A percentile compares a stretch with the other conserved stretches of the same genome.
Conservation (phyloP, 1,140 invertebrate genomes). For the Drosophila nasuta region DNA sequence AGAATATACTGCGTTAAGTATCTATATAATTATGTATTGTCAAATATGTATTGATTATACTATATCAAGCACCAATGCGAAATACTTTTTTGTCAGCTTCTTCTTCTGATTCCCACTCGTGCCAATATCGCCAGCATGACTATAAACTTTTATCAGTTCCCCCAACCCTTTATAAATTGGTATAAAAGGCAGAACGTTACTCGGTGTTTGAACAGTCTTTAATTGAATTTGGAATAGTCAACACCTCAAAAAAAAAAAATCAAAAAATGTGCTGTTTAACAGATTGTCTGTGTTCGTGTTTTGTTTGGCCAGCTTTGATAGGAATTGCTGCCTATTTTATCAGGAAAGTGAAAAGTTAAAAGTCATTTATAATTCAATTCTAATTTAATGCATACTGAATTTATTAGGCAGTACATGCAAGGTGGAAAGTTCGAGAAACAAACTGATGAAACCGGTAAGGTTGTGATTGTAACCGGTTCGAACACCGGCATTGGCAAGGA, state of each 20-base stretch:
- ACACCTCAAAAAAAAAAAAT: background rate
- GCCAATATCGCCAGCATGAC: too few relatives aligned
- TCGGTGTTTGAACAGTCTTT: background rate
- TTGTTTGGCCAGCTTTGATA: slow-evolving; percentile 29
- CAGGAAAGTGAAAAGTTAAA: slow-evolving; percentile 20
- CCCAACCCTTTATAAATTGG: too few relatives aligned
- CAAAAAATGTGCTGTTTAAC: slow-evolving; percentile 24
- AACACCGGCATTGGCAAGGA: slow-evolving; percentile 95
- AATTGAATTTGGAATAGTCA: slow-evolving; percentile 12
- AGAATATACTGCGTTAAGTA: too few relatives aligned
- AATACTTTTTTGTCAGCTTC: too few relatives aligned
- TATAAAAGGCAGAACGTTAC: slow-evolving; percentile 7
- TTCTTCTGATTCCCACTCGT: too few relatives aligned
- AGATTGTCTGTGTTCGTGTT: slow-evolving; percentile 13
- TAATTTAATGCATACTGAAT: background rate
- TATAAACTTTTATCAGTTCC: too few relatives aligned
- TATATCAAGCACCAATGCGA: too few relatives aligned
- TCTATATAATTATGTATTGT: too few relatives aligned
- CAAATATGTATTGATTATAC: too few relatives aligned
- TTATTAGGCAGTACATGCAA: slow-evolving; percentile 85
- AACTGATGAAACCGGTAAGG: slow-evolving; percentile 88
- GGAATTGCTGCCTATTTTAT: slow-evolving; percentile 35
- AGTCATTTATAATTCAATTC: background rate
- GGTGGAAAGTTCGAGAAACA: slow-evolving; percentile 85
- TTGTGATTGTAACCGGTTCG: slow-evolving; percentile 93